Base-by-base conservation (phyloP, 2,797 vertebrate species). In the Orestias chungarensis region DNA sequence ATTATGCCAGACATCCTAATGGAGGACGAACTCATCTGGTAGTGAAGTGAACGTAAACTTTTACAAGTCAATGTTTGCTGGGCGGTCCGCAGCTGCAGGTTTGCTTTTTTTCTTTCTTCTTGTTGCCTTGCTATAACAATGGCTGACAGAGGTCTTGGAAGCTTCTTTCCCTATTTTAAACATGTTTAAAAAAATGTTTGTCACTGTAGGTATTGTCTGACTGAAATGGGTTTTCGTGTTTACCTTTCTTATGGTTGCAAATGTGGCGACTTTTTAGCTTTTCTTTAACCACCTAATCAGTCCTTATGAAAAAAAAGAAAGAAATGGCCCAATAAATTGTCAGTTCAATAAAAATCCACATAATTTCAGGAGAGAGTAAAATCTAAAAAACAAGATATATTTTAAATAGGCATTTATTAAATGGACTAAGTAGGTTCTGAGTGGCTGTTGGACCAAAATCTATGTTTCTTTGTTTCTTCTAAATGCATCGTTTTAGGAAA, bases 21-120 rank as follows among this genome's bases (percentile, higher is more conserved):
- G 64, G 72, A 67, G 20, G 50, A 68, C 66, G 33, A 75, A 64
- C 71, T 74, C 64, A 83, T 84, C 80, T 78, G 76, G 71, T 77
- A 40, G 42, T 66, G 18, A 74, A 82, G 42, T 49, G 76, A 75
- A 80, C 74, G 33, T 66, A 78, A 80, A 85, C 65, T 73, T 66
- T 66, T 35, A 64, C 18, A 62, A 73, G 71, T 71, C 52, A 42
- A 61, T 29, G 18, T 54, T 75, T 64, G 12, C 44, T 78, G 17
- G 57, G 35, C 66, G 68, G 71, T 40, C 33, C 70, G 35, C 73
- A 54, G 54, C 25, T 46, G 18, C 12, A 6, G 27, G 14, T 31
- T 31, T 46, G 14, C 5, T 8, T 20, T 35, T 55, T 49, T 42
- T 59, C 15, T 66, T 47, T 66, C 7, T 23, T 20, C 6, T 69